A percentile compares a stretch with the other conserved stretches of the same genome.
Conservation (phyloP, 2,888 invertebrate species). For the Xestia sexstrigata region DNA sequence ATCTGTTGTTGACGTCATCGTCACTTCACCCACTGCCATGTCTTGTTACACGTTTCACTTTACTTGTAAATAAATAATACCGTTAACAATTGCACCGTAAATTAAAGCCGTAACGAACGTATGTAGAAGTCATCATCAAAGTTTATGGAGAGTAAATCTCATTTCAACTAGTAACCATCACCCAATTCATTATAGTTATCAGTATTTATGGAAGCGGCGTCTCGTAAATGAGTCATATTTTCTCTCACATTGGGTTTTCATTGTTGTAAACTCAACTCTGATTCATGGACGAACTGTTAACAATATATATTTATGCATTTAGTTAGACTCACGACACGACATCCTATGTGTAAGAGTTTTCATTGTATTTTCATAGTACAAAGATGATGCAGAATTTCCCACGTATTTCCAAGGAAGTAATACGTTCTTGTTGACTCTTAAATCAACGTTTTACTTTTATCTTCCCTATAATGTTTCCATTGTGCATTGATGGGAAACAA, state of each 20-base stretch:
- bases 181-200: conserved; percentile 23
- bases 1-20: conserved; percentile 51
- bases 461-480: neutral
- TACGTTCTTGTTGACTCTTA: conserved; percentile 3
- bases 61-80: conserved; percentile 7
- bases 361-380: conserved; percentile 21
- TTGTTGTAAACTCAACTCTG: conserved; percentile 23
- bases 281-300: conserved; percentile 39
- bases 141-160: conserved; percentile 34
- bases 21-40: conserved; percentile 34
- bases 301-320: conserved; percentile 26
- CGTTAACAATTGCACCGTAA: conserved; percentile 26
- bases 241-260: conserved; percentile 31
- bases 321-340: conserved; percentile 2
- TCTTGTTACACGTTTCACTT: conserved; percentile 12
- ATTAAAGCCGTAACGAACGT: neutral
- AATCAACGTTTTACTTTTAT: neutral
- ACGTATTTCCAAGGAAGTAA: conserved; percentile 25
- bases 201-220: conserved; percentile 25
- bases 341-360: conserved; percentile 16
- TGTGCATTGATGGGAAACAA: neutral
- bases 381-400: conserved; percentile 23
- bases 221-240: conserved; percentile 47
- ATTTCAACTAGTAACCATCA: conserved; percentile 15
- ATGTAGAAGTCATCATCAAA: conserved; percentile 9